Evolutionary conservation across 2,888 invertebrate species (phyloP).

Genomic region (Caradrina clavipalpis): DNA sequence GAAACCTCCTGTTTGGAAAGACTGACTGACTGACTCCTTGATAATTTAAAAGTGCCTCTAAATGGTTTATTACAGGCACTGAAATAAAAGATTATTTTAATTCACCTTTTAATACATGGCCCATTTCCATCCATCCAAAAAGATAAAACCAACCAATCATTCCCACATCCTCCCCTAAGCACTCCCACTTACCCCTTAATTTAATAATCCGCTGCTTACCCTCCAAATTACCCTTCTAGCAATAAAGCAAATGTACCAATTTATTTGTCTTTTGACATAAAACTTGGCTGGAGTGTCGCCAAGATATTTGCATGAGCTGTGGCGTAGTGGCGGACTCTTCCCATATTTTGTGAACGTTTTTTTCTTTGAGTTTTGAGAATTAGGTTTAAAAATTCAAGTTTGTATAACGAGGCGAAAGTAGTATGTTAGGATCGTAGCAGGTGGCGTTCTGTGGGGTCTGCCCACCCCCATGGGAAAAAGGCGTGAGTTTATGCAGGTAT

Average conservation of each 20-base stretch:
- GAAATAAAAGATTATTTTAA: too few species aligned
- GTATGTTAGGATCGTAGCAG: too few species aligned
- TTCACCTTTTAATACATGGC: too few species aligned
- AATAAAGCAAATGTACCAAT: slow-evolving; percentile 46
- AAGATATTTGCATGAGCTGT: slow-evolving; percentile 37
- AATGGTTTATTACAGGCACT: too few species aligned
- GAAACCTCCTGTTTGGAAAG: too few species aligned
- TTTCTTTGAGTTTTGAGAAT: not conserved
- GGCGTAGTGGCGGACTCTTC: not conserved
- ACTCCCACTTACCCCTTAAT: slow-evolving; percentile 12
- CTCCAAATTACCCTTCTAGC: slow-evolving; percentile 32
- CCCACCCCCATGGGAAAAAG: too few species aligned
- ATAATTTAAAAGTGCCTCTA: too few species aligned
- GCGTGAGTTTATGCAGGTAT: too few species aligned
- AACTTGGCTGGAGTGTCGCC: slow-evolving; percentile 43
- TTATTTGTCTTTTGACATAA: slow-evolving; percentile 34
- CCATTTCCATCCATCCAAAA: not conserved
- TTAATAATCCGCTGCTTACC: slow-evolving; percentile 34
- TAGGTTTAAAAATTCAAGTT: too few species aligned
- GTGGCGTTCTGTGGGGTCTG: too few species aligned
- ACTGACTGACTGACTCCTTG: too few species aligned
- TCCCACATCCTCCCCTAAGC: not conserved
- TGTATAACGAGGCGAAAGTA: too few species aligned
- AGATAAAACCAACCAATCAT: slow-evolving; percentile 5
- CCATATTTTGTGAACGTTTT: not conserved